Evolutionary conservation across 2,888 invertebrate species (phyloP).

Genomic region (Eledone cirrhosa): DNA sequence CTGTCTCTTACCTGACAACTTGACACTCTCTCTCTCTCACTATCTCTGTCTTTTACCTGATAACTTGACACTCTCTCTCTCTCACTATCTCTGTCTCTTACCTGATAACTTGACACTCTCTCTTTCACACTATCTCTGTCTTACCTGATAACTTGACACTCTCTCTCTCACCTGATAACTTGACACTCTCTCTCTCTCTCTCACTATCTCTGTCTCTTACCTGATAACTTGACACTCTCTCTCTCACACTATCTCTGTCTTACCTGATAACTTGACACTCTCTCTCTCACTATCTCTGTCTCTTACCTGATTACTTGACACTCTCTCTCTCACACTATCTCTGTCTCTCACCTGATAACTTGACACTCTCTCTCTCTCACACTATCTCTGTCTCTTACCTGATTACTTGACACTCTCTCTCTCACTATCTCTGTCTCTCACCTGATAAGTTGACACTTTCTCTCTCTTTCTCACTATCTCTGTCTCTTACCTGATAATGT

Average conservation of each 20-base stretch:
- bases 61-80: conserved; percentile 47
- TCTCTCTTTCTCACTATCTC: too few relatives aligned
- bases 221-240: conserved; percentile 54
- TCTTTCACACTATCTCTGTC: background rate
- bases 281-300: too few relatives aligned
- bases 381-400: conserved; percentile 51
- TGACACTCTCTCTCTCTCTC: conserved; percentile 41
- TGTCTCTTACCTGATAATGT: conserved; percentile 50
- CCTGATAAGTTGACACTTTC: conserved; percentile 58
- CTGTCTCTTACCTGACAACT: conserved; percentile 53
- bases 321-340: conserved; percentile 37
- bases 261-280: conserved; percentile 58
- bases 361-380: conserved; percentile 41
- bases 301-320: conserved; percentile 55
- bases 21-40: conserved; percentile 41
- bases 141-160: conserved; percentile 58
- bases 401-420: conserved; percentile 50
- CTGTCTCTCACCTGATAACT: conserved; percentile 50
- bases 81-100: conserved; percentile 35
- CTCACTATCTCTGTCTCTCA: conserved; percentile 33
- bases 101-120: conserved; percentile 56
- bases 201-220: too few relatives aligned
- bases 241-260: background rate
- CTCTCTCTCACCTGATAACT: conserved; percentile 49
- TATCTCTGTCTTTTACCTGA: conserved; percentile 52